phyloP scores from a whole-genome alignment of 1,140 invertebrate genomes.

The Euschistus heros region DNA sequence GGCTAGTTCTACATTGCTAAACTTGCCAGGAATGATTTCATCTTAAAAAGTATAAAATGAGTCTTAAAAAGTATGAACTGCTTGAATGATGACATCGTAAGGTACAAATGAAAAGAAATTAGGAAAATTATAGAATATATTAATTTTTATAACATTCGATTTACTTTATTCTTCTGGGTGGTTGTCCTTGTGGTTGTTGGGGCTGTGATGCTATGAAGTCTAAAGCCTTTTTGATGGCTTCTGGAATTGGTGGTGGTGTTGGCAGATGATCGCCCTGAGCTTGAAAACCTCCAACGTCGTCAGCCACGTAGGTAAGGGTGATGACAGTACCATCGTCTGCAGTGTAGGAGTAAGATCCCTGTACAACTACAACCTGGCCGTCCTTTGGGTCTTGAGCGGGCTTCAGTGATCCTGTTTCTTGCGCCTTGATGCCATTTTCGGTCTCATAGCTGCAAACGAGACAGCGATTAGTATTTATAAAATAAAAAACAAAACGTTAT shows the following conservation, averaged over 20 bases:
- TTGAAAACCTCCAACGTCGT: conserved; percentile 50
- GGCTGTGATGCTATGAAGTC: conserved; percentile 47
- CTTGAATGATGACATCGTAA: too few relatives aligned
- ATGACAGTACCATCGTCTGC: conserved; percentile 61
- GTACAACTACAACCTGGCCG: conserved; percentile 47
- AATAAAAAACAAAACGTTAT: too few relatives aligned
- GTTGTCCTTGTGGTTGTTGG: neutral
- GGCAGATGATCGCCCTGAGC: conserved; percentile 50
- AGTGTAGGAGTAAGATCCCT: conserved; percentile 52
- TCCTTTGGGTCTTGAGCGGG: conserved; percentile 21
- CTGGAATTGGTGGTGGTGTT: conserved; percentile 59
- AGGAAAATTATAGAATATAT: too few relatives aligned
- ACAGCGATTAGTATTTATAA: too few relatives aligned
- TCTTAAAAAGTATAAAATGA: too few relatives aligned
- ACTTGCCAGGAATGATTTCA: too few relatives aligned
- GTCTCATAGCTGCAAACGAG: conserved; percentile 25
- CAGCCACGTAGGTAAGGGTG: conserved; percentile 57
- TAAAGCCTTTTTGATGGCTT: conserved; percentile 58
- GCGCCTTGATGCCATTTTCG: conserved; percentile 25
- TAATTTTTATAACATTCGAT: too few relatives aligned
- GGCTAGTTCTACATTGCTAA: too few relatives aligned
- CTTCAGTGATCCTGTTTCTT: conserved; percentile 24
- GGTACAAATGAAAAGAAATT: too few relatives aligned
- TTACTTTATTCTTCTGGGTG: neutral
- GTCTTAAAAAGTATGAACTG: too few relatives aligned